Conservation (phyloP, 2,113 vertebrate species). For the Plecotus auritus region DNA sequence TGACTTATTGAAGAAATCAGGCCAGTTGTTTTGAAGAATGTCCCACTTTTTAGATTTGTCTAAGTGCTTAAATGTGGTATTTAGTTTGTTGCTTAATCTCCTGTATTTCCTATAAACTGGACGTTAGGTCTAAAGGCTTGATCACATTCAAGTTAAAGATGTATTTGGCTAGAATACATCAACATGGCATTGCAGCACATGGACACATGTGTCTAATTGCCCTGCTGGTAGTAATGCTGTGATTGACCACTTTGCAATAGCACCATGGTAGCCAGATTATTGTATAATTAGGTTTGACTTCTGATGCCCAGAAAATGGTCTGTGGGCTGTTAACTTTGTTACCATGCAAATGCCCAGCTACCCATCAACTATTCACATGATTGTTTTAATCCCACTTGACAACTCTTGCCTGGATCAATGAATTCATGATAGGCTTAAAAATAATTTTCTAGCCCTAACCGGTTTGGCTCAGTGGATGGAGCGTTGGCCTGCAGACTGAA, state of each 20-base stretch:
- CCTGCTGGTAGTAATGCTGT: background rate
- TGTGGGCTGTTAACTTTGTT: background rate
- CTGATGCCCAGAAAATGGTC: background rate
- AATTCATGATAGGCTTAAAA: conserved; percentile 25
- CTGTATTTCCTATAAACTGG: background rate
- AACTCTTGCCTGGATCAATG: background rate
- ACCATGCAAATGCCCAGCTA: background rate
- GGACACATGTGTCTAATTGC: background rate
- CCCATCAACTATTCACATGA: background rate
- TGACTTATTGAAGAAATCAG: conserved; percentile 5
- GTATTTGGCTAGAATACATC: background rate
- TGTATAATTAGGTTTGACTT: background rate
- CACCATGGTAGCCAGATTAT: background rate
- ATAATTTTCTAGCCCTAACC: too few relatives aligned
- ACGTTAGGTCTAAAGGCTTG: background rate
- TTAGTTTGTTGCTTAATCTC: background rate
- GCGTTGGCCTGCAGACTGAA: too few relatives aligned
- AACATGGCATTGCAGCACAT: background rate
- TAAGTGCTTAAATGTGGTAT: background rate
- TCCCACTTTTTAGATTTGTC: background rate
- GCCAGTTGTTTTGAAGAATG: background rate
- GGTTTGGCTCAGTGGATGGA: too few relatives aligned
- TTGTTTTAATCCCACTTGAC: conserved; percentile 15
- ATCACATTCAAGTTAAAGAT: background rate
- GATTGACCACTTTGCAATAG: background rate